These are phyloP conservation scores for Palythoa grandiflora DNA, from an alignment of 92 coral and sea anemone species.

Conservation along the genomic window DNA sequence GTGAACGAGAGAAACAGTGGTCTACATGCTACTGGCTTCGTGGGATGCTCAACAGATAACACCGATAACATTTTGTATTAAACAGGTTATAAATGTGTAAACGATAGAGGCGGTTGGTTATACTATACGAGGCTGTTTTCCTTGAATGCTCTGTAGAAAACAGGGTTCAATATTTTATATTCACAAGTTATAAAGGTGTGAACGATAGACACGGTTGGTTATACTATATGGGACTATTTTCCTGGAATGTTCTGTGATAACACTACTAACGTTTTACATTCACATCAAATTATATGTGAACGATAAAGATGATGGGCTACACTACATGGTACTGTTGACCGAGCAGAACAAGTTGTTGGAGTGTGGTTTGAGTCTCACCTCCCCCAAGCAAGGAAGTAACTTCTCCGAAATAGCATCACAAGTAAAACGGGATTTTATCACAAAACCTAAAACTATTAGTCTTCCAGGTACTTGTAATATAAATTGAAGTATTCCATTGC, in stretches of 20 bases:
- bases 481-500: background rate
- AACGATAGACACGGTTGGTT: too few relatives aligned
- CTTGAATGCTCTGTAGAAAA: too few relatives aligned
- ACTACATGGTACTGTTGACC: slow-evolving; percentile 64
- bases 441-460: slow-evolving; percentile 31
- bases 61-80: too few relatives aligned
- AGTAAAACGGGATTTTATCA: slow-evolving; percentile 37
- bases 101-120: too few relatives aligned
- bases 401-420: slow-evolving; percentile 6
- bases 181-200: too few relatives aligned
- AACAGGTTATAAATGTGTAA: too few relatives aligned
- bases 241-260: background rate
- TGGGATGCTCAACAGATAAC: too few relatives aligned
- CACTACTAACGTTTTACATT: background rate
- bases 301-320: slow-evolving; percentile 58
- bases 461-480: slow-evolving; percentile 7
- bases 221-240: too few relatives aligned
- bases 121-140: too few relatives aligned
- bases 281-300: background rate
- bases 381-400: background rate
- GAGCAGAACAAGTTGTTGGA: slow-evolving; percentile 58
- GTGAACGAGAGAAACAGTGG: too few relatives aligned
- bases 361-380: slow-evolving; percentile 59
- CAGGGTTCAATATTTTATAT: too few relatives aligned
- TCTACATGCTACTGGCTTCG: too few relatives aligned